Evolutionary conservation across 1,140 invertebrate genomes (phyloP).

Genomic region (Elymnias hypermnestra): DNA sequence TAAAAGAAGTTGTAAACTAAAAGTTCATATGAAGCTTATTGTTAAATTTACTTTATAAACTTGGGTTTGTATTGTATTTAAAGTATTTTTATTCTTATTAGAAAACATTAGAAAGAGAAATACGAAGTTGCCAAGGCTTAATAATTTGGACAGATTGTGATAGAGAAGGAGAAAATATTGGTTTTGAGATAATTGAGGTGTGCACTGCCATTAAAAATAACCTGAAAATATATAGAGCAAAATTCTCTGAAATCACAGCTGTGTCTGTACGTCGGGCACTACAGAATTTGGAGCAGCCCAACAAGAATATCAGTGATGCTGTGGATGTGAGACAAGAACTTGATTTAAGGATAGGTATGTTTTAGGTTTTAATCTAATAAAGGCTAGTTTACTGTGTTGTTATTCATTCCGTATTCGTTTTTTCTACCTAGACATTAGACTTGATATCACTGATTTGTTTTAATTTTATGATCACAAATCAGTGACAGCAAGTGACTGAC

Average conservation of each 20-base stretch:
- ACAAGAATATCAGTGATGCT: slow-evolving; percentile 92
- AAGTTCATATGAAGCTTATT: too few relatives aligned
- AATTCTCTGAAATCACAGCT: slow-evolving; percentile 98
- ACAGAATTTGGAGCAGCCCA: slow-evolving; percentile 86
- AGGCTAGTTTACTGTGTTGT: too few relatives aligned
- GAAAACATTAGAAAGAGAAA: slow-evolving; percentile 90
- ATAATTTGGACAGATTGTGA: slow-evolving; percentile 99
- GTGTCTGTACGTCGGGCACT: slow-evolving; percentile 88
- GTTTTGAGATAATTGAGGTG: slow-evolving; percentile 97
- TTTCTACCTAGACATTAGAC: too few relatives aligned
- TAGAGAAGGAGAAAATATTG: slow-evolving; percentile 99
- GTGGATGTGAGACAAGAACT: slow-evolving; percentile 97
- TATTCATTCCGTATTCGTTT: too few relatives aligned
- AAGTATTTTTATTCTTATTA: slow-evolving; percentile 52
- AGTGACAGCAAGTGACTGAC: too few relatives aligned
- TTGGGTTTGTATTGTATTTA: too few relatives aligned
- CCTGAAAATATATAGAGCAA: slow-evolving; percentile 89
- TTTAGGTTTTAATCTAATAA: too few relatives aligned
- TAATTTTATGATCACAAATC: too few relatives aligned
- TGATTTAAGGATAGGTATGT: slow-evolving; percentile 97
- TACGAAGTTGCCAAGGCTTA: slow-evolving; percentile 84
- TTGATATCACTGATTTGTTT: too few relatives aligned
- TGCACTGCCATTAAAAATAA: slow-evolving; percentile 89
- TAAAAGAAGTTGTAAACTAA: too few relatives aligned
- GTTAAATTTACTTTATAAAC: too few relatives aligned